These are phyloP conservation scores for Stenopsyche tienmushanensis DNA, from an alignment of 1,140 invertebrate genomes.

Conservation along the genomic window DNA sequence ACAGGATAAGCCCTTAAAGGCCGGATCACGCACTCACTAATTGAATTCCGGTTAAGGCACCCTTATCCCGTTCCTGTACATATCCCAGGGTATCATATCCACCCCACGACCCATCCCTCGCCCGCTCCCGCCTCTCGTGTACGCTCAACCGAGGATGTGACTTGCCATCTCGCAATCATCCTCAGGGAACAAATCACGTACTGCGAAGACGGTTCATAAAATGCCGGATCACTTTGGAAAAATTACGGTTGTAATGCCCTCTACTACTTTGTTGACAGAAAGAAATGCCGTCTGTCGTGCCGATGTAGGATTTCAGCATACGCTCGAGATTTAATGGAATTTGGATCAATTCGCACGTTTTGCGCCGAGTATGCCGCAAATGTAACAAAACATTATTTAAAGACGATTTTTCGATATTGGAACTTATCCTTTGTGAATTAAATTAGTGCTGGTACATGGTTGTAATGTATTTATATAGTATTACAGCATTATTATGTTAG, in stretches of 20 bases:
- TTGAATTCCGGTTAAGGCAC: conserved; percentile 39
- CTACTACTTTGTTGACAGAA: conserved; percentile 22
- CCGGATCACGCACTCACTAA: conserved; percentile 37
- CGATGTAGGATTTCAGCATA: no score
- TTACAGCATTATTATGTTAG: neutral
- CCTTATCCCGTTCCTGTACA: conserved; percentile 23
- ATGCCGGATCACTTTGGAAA: conserved; percentile 17
- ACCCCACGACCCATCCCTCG: no score
- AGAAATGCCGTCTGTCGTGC: no score
- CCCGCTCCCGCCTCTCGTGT: neutral
- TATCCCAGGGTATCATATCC: no score
- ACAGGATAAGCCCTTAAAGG: conserved; percentile 28
- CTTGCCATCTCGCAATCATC: conserved; percentile 10
- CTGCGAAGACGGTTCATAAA: conserved; percentile 38
- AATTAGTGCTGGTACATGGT: neutral
- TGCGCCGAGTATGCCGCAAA: no score
- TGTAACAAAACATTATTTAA: no score
- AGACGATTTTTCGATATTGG: neutral
- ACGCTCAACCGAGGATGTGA: conserved; percentile 18
- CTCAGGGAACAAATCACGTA: conserved; percentile 29
- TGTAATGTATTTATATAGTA: neutral
- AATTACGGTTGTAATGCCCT: conserved; percentile 3
- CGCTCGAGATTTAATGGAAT: no score
- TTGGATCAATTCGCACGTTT: no score
- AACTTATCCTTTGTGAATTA: neutral